Conservation (phyloP, 2,888 invertebrate genomes). For the Venustoraphidia nigricollis region DNA sequence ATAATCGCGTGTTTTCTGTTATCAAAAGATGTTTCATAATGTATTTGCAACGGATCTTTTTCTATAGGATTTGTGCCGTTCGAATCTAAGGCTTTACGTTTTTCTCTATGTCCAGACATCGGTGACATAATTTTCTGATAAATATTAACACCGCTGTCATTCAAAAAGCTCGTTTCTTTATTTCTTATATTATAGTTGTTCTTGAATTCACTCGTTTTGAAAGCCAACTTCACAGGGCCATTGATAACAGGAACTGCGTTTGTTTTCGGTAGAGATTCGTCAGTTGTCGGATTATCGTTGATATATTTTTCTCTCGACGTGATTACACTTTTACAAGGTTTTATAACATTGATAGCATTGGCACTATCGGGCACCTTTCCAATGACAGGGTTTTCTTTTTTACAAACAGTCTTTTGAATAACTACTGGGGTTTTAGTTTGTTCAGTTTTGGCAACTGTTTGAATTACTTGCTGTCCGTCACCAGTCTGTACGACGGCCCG, state of each 20-base stretch:
- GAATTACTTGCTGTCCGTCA: neutral
- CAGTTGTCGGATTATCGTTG: neutral
- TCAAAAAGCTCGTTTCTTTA: constrained; percentile 13
- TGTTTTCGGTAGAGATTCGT: constrained; percentile 10
- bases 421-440: neutral
- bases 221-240: constrained; percentile 31
- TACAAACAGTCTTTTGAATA: neutral
- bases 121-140: constrained; percentile 24
- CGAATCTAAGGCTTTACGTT: constrained; percentile 9
- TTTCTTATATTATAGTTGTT: constrained; percentile 27
- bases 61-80: neutral
- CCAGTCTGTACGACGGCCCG: constrained; percentile 15
- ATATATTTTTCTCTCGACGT: neutral
- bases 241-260: constrained; percentile 32
- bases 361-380: constrained; percentile 20
- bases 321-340: constrained; percentile 16
- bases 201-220: constrained; percentile 28
- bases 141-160: constrained; percentile 19
- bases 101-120: constrained; percentile 11
- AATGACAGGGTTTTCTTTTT: neutral
- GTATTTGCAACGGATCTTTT: constrained; percentile 14
- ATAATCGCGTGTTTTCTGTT: constrained; percentile 24
- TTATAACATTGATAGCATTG: constrained; percentile 28
- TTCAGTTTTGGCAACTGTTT: neutral
- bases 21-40: constrained; percentile 25